Evolutionary conservation across 2,113 vertebrate species (phyloP).

Genomic region (Ctenomys sociabilis): DNA sequence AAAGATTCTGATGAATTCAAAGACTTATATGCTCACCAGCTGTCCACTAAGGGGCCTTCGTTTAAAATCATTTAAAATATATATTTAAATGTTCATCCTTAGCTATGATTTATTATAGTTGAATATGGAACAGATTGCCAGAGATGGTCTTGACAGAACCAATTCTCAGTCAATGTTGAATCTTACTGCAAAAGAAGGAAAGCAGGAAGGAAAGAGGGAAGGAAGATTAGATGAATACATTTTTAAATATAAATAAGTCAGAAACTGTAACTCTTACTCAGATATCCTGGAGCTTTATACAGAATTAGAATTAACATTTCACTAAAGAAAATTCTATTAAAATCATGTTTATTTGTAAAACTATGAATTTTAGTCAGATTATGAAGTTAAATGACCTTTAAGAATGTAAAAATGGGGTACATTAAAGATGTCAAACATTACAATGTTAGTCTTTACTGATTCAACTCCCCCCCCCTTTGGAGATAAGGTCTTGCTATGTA

Average conservation of each 20-base stretch:
- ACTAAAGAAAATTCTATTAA: conserved; percentile 40
- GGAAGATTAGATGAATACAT: conserved; percentile 24
- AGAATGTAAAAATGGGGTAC: background rate
- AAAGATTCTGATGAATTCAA: conserved; percentile 62
- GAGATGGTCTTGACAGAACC: conserved; percentile 54
- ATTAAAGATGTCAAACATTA: background rate
- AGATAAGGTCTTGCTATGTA: background rate
- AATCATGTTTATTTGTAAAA: conserved; percentile 34
- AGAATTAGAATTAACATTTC: conserved; percentile 37
- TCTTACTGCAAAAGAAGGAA: conserved; percentile 55
- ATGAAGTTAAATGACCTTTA: background rate
- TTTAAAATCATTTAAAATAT: conserved; percentile 65
- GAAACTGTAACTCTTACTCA: conserved; percentile 50
- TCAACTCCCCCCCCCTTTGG: background rate
- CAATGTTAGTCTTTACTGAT: conserved; percentile 4
- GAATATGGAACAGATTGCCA: conserved; percentile 54
- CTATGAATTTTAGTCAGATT: background rate
- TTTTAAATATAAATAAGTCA: conserved; percentile 33
- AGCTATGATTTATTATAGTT: conserved; percentile 60
- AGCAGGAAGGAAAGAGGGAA: conserved; percentile 29
- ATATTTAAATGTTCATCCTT: conserved; percentile 58
- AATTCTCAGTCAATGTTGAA: conserved; percentile 59
- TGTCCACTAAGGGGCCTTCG: conserved; percentile 43
- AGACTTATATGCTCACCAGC: conserved; percentile 41
- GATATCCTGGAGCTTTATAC: conserved; percentile 24